Base-by-base conservation (phyloP, 2,888 invertebrate species). In the Rugalucina vietnamica region DNA sequence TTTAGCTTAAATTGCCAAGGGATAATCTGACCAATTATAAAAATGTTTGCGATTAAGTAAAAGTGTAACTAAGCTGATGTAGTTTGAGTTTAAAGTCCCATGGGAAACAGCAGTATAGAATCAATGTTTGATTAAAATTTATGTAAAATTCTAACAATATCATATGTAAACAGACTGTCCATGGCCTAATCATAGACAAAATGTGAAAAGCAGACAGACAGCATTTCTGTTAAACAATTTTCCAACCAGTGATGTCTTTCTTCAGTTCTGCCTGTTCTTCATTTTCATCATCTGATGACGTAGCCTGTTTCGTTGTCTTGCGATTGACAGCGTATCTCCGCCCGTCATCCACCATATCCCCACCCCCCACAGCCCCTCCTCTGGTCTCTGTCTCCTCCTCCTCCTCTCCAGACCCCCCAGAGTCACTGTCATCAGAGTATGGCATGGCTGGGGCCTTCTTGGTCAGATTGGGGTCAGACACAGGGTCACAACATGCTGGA, bases 401-500 rank as follows among this genome's bases (percentile, higher is more conserved):
- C 43, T 43, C 43, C 43, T 43, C 18, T 43, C 18, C 18, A 43
- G 8, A 43, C 18, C 43, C 18, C n/a, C 65, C 73, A 39, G 72
- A 72, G 1, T 71, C 76, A 8, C 78, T 75, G 18, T 69, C 70
- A 37, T 79, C 75, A 8, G 77, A 50, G 12, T 49, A 69, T 5
- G 88, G 84, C 57, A 82, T 60, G 4, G 76, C 70, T 21, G 88
- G 88, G 1, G 88, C 88, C 50, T 75, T 71, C 1, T 36, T 65
- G 1, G 73, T 80, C 4, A 70, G 49, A 12, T 76, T 69, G 0
- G 74, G 79, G 27, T 79, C 78, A n/a, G 10, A 27, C 1, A 88
- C 79, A 5, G 81, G 81, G 12, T 74, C 65, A 57, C 86, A 86
- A 27, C 87, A 79, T 1, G 84, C 82, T 5, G 89, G 88, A 54